A percentile compares a stretch with the other conserved stretches of the same genome.
phyloP scores from a whole-genome alignment of 2,797 vertebrate species.

The Mormyrops boulengeri region DNA sequence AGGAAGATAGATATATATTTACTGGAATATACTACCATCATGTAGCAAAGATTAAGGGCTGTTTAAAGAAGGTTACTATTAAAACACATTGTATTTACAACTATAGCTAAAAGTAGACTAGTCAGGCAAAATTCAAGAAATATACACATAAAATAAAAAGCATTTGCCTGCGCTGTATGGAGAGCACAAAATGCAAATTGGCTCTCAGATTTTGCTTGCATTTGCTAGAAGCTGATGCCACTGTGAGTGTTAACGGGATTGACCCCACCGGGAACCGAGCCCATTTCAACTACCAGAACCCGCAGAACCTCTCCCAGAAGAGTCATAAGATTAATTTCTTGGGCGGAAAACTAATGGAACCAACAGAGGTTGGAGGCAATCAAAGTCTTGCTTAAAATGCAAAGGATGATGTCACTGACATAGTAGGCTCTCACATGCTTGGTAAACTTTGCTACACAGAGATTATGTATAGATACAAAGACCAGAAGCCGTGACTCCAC shows the following conservation, averaged over 20 bases:
- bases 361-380: neutral
- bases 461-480: neutral
- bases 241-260: neutral
- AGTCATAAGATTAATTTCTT: neutral
- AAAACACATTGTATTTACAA: slow-evolving; percentile 1
- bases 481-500: neutral
- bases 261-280: neutral
- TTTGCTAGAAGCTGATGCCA: neutral
- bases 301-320: neutral
- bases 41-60: neutral
- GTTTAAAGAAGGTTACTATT: neutral
- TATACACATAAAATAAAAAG: neutral
- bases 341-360: neutral
- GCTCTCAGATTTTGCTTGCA: neutral
- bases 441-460: neutral
- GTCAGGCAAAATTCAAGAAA: neutral
- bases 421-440: neutral
- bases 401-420: neutral
- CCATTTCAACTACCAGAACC: neutral
- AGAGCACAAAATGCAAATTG: neutral
- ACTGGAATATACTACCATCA: neutral
- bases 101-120: neutral
- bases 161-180: neutral
- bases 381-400: slow-evolving; percentile 4
- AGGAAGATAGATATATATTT: neutral